Evolutionary conservation across 1,140 invertebrate species (phyloP), one percentile per base, ranked within the genome.

Genomic region (Drosophila pachea): DNA sequence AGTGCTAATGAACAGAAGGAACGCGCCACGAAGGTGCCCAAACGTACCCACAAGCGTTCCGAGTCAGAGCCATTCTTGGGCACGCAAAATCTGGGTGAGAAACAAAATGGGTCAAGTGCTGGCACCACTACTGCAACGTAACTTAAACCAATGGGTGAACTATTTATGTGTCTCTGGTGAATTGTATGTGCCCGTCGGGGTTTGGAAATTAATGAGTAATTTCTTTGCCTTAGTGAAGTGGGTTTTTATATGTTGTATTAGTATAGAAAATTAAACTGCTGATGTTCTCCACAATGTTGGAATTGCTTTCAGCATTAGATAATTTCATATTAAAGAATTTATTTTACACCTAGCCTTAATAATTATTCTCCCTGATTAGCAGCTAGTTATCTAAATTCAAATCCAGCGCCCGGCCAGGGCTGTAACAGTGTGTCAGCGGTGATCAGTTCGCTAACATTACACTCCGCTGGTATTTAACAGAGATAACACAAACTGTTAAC

Each of bases 11-110:
- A 53, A 3, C 67, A 67, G 55, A 58, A 73, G 42, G 70, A 68
- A 5, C 58, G 56, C 0, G 48, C 45, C 29, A 87, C 76, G 16
- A 62, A 73, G 5, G 49, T 63, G 58, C 67, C 67, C n/a, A 84
- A 72, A 32, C 87, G 89, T 58, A 89, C 87, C 7, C 88, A 89
- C 61, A 90, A 90, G 59, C 79, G 90, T 9, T 90, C 90, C 5
- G 90, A 90, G 50, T 90, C 89, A 4, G 90, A 90, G 33, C 90
- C 90, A 2, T 87, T 70, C 4, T 81, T 89, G 4, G 72, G 75
- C 0, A 67, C 76, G 38, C 87, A 75, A 49, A 76, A 71, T 49
- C 54, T 88, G 40, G 33, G 59, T 29, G 78, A 74, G 7, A 78
- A 75, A 40, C 14, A 42, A 9, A 48, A 35, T 8, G 49, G 29